Evolutionary conservation across 2,888 invertebrate genomes (phyloP), one percentile per base, ranked within the genome.

Genomic region (Seira ritae): DNA sequence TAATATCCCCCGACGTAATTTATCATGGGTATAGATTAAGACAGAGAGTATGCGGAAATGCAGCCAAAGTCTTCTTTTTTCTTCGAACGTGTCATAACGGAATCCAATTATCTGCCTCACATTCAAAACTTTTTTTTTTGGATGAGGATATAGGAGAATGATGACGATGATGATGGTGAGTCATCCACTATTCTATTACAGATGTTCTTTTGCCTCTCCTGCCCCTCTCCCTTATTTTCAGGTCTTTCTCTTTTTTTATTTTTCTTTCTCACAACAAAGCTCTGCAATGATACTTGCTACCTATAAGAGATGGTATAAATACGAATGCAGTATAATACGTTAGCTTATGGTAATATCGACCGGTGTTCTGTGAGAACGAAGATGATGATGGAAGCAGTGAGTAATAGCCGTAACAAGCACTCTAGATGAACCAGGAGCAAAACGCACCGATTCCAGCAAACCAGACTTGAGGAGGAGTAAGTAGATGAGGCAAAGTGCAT

Each of bases 71-170:
- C 65, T 24, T 22, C 46, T 55, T n/a, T 60, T 60, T n/a, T 77
- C 22, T 71, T 78, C 71, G 46, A 75, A 70, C 76, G 85, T 86
- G 85, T 86, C 85, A 86, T 86, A 86, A 84, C 84, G 79, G 85
- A 80, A 84, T 86, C 85, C 85, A 86, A 86, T 86, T 86, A 86
- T 84, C 78, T 81, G 79, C 71, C 72, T 46, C 79, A 31, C 78
- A 70, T 66, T 42, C 31, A 17, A 22, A 20, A n/a, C n/a, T 20
- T 69, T 19, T 42, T 20, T 23, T 2, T 20, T 4, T 20, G 20
- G 55, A 15, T 19, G 23, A 62, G 46, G 12, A 22, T 20, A n/a
- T n/a, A n/a, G n/a, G n/a, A n/a, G n/a, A 31, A 42, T 19, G 77
- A 22, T 65, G 65, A 78, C 46, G 62, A 62, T 15, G 20, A 42